Conservation (phyloP, 2,888 invertebrate genomes). For the Uropetala carovei region DNA sequence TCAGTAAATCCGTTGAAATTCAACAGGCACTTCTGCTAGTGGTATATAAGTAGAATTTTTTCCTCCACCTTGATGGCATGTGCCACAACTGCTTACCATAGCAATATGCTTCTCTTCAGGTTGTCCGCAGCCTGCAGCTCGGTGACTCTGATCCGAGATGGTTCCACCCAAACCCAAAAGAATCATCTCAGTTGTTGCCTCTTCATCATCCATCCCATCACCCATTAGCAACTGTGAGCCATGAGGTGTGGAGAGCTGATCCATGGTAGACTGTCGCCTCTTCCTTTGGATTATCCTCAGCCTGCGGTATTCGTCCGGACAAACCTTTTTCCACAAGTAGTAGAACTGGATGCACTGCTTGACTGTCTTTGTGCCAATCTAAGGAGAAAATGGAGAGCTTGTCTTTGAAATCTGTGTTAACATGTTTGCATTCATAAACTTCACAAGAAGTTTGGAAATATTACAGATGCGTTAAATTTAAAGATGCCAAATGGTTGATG, state of each 20-base stretch:
- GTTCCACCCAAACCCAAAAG: constrained; percentile 41
- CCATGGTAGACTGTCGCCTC: constrained; percentile 40
- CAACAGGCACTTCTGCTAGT: too few species aligned
- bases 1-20: too few species aligned
- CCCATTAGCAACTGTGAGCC: constrained; percentile 39
- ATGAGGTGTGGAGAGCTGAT: constrained; percentile 38
- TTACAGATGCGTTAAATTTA: too few species aligned
- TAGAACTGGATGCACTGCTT: constrained; percentile 99
- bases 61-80: too few species aligned
- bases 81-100: neutral
- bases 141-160: constrained; percentile 29
- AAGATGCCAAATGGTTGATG: too few species aligned
- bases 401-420: too few species aligned
- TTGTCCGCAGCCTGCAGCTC: neutral
- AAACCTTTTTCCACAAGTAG: constrained; percentile 99
- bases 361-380: constrained; percentile 90
- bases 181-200: constrained; percentile 49
- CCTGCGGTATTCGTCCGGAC: constrained; percentile 91
- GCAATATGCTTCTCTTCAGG: constrained; percentile 45
- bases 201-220: constrained; percentile 51
- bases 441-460: too few species aligned
- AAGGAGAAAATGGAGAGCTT: constrained; percentile 69
- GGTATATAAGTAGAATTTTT: too few species aligned
- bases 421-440: too few species aligned
- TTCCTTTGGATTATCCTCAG: constrained; percentile 79